phyloP scores from a whole-genome alignment of 2,888 invertebrate genomes.

The Aricia artaxerxes region DNA sequence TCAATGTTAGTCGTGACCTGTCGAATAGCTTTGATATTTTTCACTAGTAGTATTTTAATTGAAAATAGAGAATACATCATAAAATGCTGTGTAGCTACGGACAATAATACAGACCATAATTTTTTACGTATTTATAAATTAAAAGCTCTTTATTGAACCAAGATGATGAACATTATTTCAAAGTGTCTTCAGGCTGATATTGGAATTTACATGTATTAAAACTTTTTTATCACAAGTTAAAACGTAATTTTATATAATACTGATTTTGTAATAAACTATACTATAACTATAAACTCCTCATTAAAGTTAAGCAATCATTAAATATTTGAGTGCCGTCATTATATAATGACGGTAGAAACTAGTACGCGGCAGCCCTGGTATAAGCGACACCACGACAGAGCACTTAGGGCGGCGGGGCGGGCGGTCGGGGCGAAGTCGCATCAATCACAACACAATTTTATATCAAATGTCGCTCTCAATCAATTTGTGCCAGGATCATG shows the following conservation, averaged over 20 bases:
- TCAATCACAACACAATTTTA: conserved; percentile 81
- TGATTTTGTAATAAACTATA: too few species aligned
- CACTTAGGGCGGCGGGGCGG: conserved; percentile 61
- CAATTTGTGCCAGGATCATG: conserved; percentile 77
- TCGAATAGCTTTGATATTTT: too few species aligned
- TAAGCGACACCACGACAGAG: conserved; percentile 68
- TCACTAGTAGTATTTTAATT: too few species aligned
- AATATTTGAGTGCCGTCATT: background rate
- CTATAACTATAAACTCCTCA: too few species aligned
- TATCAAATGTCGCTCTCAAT: conserved; percentile 81
- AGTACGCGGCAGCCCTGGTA: conserved; percentile 42
- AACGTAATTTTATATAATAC: too few species aligned
- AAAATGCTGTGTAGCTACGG: background rate
- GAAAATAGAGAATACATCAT: background rate
- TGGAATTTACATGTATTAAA: background rate
- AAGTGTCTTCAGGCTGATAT: background rate
- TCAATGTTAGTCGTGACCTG: too few species aligned
- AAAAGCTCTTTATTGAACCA: background rate
- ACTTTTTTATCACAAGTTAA: background rate
- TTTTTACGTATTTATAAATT: background rate
- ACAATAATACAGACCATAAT: background rate
- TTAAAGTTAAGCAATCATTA: too few species aligned
- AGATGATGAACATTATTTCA: background rate
- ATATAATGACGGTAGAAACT: background rate
- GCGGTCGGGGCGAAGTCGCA: conserved; percentile 71